These are phyloP conservation scores for Griposia aprilina DNA, from an alignment of 2,888 invertebrate species.

Conservation along the genomic window DNA sequence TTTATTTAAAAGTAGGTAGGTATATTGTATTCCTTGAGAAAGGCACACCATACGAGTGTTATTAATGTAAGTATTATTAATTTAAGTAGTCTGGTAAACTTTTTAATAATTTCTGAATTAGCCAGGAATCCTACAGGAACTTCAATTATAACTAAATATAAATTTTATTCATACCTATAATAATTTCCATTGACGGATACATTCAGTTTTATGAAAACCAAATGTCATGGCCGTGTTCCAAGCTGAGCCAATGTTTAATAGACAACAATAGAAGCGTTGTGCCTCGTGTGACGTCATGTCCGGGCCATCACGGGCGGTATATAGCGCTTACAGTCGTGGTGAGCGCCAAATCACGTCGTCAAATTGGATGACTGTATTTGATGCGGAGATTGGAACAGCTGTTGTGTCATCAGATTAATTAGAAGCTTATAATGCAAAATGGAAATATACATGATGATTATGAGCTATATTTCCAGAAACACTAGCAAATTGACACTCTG, in stretches of 20 bases:
- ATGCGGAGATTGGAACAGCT: slow-evolving; percentile 26
- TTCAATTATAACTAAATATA: slow-evolving; percentile 22
- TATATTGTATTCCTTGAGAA: neutral
- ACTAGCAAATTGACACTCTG: neutral
- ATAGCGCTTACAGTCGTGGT: slow-evolving; percentile 5
- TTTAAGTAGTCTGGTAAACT: neutral
- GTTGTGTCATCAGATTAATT: slow-evolving; percentile 31
- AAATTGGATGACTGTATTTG: slow-evolving; percentile 51
- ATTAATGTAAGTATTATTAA: neutral
- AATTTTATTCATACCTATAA: neutral
- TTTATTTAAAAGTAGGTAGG: neutral
- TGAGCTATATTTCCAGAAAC: neutral
- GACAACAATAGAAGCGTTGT: slow-evolving; percentile 30
- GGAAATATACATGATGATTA: neutral
- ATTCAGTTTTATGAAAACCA: slow-evolving; percentile 40
- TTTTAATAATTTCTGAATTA: neutral
- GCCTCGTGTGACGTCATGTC: slow-evolving; percentile 43
- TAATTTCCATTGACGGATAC: slow-evolving; percentile 15
- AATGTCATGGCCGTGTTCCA: slow-evolving; percentile 52
- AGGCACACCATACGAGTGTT: neutral
- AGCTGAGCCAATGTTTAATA: slow-evolving; percentile 30
- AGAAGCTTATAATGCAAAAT: neutral
- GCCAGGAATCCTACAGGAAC: neutral
- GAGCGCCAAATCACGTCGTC: slow-evolving; percentile 50
- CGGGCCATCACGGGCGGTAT: neutral